These are phyloP conservation scores for Ascidia mentula DNA, from an alignment of 23 tunicate genomes.

Conservation along the genomic window DNA sequence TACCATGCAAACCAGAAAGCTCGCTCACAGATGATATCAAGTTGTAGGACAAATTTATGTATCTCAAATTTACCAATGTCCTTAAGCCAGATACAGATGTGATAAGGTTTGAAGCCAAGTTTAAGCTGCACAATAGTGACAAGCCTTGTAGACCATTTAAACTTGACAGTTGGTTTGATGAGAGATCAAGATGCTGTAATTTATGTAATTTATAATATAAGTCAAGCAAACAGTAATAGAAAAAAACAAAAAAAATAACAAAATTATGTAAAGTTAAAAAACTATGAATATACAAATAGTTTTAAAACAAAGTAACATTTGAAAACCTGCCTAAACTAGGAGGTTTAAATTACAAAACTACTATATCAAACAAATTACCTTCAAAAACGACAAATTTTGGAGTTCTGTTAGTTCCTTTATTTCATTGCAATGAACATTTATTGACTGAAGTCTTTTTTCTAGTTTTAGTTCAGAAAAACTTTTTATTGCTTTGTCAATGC, in stretches of 20 bases:
- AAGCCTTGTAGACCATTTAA: neutral
- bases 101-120: neutral
- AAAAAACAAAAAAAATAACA: too few relatives aligned
- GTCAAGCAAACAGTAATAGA: neutral
- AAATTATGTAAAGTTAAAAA: too few relatives aligned
- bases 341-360: too few relatives aligned
- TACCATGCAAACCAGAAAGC: neutral
- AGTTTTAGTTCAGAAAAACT: neutral
- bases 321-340: too few relatives aligned
- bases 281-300: too few relatives aligned
- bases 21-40: neutral
- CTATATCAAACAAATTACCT: neutral
- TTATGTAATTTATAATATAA: neutral
- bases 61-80: neutral
- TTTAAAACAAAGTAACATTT: too few relatives aligned
- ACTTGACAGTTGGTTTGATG: neutral
- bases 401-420: neutral
- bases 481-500: neutral
- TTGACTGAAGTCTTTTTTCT: neutral
- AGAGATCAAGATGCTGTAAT: neutral
- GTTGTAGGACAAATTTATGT: conserved; percentile 1
- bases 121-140: neutral
- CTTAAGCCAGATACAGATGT: neutral
- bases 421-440: neutral
- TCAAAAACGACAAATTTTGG: neutral